Evolutionary conservation across 1,140 invertebrate species (phyloP).

Genomic region (Drosophila trapezifrons): DNA sequence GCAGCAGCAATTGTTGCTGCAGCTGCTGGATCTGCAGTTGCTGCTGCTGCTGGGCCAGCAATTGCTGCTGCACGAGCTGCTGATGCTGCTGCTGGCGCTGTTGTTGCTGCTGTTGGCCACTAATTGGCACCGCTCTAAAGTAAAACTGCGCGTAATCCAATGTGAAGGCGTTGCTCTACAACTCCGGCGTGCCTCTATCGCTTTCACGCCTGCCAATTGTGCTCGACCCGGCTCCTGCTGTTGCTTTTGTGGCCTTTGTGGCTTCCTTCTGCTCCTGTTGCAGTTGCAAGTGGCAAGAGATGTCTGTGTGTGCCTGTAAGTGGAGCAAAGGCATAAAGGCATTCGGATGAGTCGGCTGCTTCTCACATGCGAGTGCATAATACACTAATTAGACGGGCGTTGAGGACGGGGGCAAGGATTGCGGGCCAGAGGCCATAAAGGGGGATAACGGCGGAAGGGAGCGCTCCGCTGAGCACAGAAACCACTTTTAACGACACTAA

Average conservation of each 20-base stretch:
- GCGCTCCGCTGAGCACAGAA: conserved; percentile 8
- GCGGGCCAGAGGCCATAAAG: not conserved
- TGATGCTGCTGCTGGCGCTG: conserved; percentile 63
- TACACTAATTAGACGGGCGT: conserved; percentile 67
- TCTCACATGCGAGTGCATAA: conserved; percentile 52
- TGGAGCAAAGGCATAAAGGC: conserved; percentile 62
- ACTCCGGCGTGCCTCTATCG: conserved; percentile 57
- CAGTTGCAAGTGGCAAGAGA: conserved; percentile 41
- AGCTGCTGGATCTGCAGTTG: conserved; percentile 74
- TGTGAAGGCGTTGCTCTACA: conserved; percentile 80
- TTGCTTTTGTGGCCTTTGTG: conserved; percentile 39
- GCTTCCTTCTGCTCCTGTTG: conserved; percentile 33
- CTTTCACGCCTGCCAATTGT: conserved; percentile 31
- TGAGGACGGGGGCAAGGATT: conserved; percentile 24
- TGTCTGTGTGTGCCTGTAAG: conserved; percentile 49
- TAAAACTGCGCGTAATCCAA: conserved; percentile 84
- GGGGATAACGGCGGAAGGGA: not conserved
- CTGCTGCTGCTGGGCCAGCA: conserved; percentile 75
- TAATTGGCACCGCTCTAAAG: conserved; percentile 84
- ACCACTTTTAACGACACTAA: conserved; percentile 35
- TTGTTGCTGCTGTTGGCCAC: conserved; percentile 81
- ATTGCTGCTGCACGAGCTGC: conserved; percentile 75
- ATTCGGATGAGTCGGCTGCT: conserved; percentile 55
- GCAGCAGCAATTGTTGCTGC: conserved; percentile 78
- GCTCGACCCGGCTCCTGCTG: conserved; percentile 8